Base-by-base conservation (phyloP, 2,797 vertebrate species). In the Protonibea diacanthus region DNA sequence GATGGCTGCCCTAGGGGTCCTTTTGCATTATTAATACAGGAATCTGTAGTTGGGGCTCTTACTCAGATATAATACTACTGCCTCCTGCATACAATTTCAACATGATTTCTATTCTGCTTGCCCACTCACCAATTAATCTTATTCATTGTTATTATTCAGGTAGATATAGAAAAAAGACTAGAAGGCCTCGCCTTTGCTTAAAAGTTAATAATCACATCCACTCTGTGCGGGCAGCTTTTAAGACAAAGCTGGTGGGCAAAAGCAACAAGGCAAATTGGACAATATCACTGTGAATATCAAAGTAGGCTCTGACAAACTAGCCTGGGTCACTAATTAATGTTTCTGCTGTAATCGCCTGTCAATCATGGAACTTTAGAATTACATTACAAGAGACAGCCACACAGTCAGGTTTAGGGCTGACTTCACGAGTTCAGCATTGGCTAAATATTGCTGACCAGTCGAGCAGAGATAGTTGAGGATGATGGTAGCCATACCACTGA, bases 11-110 rank as follows among this genome's bases (percentile, higher is more conserved):
- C 89, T 78, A 67, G 70, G 90, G 93, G 89, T 88, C 80, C 88
- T 87, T n/a, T 78, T 95, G 89, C 88, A 95, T 93, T 94, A 95
- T 95, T 95, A 92, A 95, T 92, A 86, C 25, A 78, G 85, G 78
- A 81, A 87, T 93, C 71, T 91, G 90, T 92, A 86, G 74, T 84
- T 85, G 78, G 73, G 65, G 77, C 72, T 87, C 82, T 83, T 85
- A 86, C 81, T 92, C 89, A 89, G 83, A 91, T 91, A 93, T 90
- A 93, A 94, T 86, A 92, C 82, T 76, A 70, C 81, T 68, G 69
- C 83, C 77, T 72, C 59, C 80, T 76, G 86, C 81, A 84, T 81
- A 81, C 45, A 75, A 84, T 87, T 93, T 86, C 76, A 87, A 74
- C 78, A 85, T 86, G 73, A 90, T 88, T 93, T 91, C 83, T 83